Conservation (phyloP, 1,140 invertebrate species). For the Neuroterus valhalla region DNA sequence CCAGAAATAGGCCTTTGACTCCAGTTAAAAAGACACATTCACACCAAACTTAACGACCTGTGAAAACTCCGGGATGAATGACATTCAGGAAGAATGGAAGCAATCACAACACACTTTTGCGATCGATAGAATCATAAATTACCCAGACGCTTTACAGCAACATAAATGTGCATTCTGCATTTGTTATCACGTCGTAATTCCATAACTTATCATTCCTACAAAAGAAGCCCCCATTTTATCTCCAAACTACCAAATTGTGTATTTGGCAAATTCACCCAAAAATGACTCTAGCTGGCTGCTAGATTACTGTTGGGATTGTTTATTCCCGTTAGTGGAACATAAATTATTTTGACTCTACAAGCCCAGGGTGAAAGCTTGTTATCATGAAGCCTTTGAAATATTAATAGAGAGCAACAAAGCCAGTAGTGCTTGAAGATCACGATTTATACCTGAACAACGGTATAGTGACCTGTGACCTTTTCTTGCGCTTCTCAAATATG, state of each 20-base stretch:
- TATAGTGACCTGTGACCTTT: background rate
- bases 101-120: conserved; percentile 23
- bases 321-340: background rate
- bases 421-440: background rate
- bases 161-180: conserved; percentile 31
- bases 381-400: conserved; percentile 14
- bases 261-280: background rate
- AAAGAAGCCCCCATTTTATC: background rate
- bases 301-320: background rate
- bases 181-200: conserved; percentile 25
- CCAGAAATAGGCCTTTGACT: conserved; percentile 29
- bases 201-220: background rate
- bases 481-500: no score
- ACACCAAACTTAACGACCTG: conserved; percentile 27
- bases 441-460: background rate
- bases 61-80: conserved; percentile 23
- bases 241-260: conserved; percentile 3
- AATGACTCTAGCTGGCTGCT: background rate
- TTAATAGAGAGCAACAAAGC: background rate
- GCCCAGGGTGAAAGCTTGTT: background rate
- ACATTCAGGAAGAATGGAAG: conserved; percentile 27
- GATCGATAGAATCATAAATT: conserved; percentile 28
- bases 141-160: conserved; percentile 27
- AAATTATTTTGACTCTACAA: background rate
- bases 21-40: conserved; percentile 23